A percentile compares a stretch with the other conserved stretches of the same genome.
These are phyloP conservation scores for Ormyrus labotus DNA, from an alignment of 2,888 invertebrate genomes.

Conservation along the genomic window DNA sequence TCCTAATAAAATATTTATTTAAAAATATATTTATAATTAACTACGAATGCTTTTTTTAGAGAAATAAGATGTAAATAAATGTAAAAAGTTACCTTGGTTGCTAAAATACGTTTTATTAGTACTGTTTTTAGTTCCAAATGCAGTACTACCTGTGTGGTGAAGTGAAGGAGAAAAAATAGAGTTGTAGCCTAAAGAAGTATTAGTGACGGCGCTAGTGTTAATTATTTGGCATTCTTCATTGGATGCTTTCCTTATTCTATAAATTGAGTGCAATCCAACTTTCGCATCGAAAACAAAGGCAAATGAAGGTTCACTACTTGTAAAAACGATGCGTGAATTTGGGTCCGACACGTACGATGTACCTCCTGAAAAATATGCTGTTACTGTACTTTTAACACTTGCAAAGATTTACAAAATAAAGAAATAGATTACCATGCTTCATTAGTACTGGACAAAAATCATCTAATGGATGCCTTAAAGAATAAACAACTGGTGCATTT, in stretches of 20 bases:
- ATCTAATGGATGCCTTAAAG: conserved; percentile 91
- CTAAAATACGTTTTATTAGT: conserved; percentile 67
- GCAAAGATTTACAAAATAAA: not conserved
- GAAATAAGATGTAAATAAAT: not conserved
- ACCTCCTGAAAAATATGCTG: conserved; percentile 63
- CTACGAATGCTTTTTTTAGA: too few species aligned
- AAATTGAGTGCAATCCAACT: conserved; percentile 87
- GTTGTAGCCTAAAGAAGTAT: conserved; percentile 61
- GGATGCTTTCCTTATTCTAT: conserved; percentile 86
- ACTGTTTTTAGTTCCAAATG: conserved; percentile 63
- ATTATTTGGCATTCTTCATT: conserved; percentile 83
- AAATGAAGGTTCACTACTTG: conserved; percentile 86
- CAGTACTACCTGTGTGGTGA: conserved; percentile 19
- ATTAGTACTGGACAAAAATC: conserved; percentile 91
- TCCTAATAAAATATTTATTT: conserved; percentile 47
- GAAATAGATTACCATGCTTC: conserved; percentile 78
- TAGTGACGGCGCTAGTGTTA: conserved; percentile 77
- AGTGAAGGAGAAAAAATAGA: conserved; percentile 32
- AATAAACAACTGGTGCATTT: conserved; percentile 87
- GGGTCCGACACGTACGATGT: conserved; percentile 77
- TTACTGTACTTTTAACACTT: not conserved
- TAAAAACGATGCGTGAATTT: conserved; percentile 84
- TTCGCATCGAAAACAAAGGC: conserved; percentile 88
- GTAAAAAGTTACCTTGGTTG: conserved; percentile 36
- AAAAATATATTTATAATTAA: too few species aligned